Evolutionary conservation across 1,140 invertebrate species (phyloP).

Genomic region (Melanaphis sacchari): DNA sequence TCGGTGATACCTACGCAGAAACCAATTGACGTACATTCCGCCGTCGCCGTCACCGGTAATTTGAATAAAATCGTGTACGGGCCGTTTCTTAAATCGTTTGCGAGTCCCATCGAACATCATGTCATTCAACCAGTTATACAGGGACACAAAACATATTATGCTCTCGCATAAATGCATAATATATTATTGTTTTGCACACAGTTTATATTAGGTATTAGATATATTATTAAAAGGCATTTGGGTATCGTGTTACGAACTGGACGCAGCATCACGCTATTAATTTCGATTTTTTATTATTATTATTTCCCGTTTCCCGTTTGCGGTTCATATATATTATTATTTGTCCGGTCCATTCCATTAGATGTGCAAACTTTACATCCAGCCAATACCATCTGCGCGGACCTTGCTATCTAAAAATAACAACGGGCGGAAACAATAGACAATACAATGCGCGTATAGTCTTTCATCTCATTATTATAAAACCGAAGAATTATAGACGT

Average conservation of each 20-base stretch:
- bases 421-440: background rate
- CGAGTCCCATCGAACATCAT: background rate
- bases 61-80: background rate
- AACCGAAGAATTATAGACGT: background rate
- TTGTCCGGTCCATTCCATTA: background rate
- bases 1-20: background rate
- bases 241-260: background rate
- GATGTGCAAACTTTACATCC: background rate
- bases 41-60: background rate
- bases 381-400: background rate
- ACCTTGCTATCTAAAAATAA: background rate
- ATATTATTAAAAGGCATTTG: background rate
- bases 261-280: background rate
- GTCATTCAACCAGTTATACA: background rate
- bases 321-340: background rate
- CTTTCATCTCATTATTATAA: background rate
- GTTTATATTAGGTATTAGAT: background rate
- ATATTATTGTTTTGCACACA: background rate
- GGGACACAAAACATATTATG: background rate
- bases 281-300: background rate
- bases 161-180: background rate
- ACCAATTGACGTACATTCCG: background rate
- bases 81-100: background rate
- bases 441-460: background rate
- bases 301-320: background rate